Conservation (phyloP, 2,113 vertebrate genomes). For the Pseudolaguvia tuberculata region DNA sequence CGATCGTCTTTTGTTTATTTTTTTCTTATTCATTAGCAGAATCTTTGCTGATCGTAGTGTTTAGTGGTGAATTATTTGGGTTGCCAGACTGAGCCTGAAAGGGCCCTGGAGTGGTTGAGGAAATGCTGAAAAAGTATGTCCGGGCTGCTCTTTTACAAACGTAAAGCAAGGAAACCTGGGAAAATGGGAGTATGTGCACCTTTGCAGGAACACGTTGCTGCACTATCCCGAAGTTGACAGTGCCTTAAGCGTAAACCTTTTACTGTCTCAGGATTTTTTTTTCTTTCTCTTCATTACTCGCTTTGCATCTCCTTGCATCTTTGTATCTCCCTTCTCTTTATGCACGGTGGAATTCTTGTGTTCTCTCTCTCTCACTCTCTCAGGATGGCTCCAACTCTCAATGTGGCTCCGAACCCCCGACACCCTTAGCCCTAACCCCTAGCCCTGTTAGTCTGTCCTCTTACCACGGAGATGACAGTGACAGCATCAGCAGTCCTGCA, state of each 20-base stretch:
- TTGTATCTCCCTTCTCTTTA: too few relatives aligned
- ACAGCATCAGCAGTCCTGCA: conserved; percentile 90
- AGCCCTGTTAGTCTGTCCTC: conserved; percentile 92
- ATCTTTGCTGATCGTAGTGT: conserved; percentile 66
- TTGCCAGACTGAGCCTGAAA: conserved; percentile 63
- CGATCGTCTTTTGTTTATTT: conserved; percentile 31
- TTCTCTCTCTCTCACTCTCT: conserved; percentile 57
- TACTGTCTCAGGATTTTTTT: neutral
- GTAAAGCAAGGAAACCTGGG: conserved; percentile 19
- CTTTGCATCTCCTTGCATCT: neutral
- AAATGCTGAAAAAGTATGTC: conserved; percentile 48
- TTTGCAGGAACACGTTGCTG: conserved; percentile 1
- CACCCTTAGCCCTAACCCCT: conserved; percentile 90
- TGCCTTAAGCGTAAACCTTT: neutral
- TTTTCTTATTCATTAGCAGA: conserved; percentile 47
- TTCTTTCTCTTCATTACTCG: conserved; percentile 1
- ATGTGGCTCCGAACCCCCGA: conserved; percentile 85
- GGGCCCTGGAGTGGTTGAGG: conserved; percentile 63
- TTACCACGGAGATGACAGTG: conserved; percentile 88
- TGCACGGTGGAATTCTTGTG: neutral
- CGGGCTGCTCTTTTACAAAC: conserved; percentile 16
- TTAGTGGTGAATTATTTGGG: conserved; percentile 70
- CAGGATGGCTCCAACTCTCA: conserved; percentile 91
- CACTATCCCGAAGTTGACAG: conserved; percentile 13
- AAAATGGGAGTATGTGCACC: conserved; percentile 49